Conservation (phyloP, 1,140 invertebrate species). For the Lepidurus packardi region DNA sequence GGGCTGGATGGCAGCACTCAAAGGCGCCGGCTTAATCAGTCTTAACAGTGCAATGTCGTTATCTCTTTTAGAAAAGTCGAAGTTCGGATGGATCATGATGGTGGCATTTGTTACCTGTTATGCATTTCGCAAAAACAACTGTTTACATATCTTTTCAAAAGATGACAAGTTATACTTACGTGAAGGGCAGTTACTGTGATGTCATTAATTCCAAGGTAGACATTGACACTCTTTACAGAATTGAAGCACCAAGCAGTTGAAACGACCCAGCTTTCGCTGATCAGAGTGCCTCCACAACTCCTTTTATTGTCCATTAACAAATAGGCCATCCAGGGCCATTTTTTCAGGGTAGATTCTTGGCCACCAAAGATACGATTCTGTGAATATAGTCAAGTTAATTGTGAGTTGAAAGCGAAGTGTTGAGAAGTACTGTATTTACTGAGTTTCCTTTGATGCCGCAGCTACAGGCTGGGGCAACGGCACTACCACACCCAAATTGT, state of each 20-base stretch:
- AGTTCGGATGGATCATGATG: constrained; percentile 45
- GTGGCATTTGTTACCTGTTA: background rate
- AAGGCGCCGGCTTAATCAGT: constrained; percentile 35
- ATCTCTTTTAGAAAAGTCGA: constrained; percentile 47
- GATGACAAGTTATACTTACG: background rate
- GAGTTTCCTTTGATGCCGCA: too few species aligned
- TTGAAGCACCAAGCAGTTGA: constrained; percentile 51
- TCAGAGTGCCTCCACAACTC: constrained; percentile 52
- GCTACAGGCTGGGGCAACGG: too few species aligned
- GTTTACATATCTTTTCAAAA: background rate
- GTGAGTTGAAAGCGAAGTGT: too few species aligned
- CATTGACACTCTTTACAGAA: constrained; percentile 32
- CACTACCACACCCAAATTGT: too few species aligned
- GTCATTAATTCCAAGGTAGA: constrained; percentile 23
- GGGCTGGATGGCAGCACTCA: constrained; percentile 33
- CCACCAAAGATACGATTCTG: background rate
- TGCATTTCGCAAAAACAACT: background rate
- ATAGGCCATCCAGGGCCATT: constrained; percentile 33
- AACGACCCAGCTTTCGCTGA: constrained; percentile 51
- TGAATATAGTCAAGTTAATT: too few species aligned
- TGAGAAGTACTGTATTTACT: too few species aligned
- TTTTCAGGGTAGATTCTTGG: background rate
- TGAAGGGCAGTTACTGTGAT: background rate
- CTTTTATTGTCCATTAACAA: constrained; percentile 34
- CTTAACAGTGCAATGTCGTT: constrained; percentile 42